Conservation (phyloP, 2,797 vertebrate species). For the Chiloscyllium punctatum region DNA sequence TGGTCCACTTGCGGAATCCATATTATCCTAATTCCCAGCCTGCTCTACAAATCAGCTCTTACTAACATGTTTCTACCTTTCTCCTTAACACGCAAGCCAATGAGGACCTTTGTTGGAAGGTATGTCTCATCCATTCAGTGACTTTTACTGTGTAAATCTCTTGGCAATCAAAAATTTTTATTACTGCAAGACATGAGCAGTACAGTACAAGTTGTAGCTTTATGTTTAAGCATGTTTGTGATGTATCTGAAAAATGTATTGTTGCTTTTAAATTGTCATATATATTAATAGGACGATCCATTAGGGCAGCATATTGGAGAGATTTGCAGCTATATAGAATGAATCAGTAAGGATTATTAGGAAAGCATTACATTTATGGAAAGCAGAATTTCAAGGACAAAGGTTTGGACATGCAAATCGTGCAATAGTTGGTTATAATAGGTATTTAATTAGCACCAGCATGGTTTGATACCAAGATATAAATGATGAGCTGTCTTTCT, state of each 20-base stretch:
- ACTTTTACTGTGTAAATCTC: neutral
- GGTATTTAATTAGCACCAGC: neutral
- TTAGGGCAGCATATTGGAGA: neutral
- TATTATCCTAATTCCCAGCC: neutral
- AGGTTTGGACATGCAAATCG: neutral
- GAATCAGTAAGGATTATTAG: neutral
- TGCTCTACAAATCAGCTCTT: slow-evolving; percentile 41
- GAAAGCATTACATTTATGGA: neutral
- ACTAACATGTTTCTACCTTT: slow-evolving; percentile 82
- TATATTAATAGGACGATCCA: neutral
- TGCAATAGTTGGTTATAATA: neutral
- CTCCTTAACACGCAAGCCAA: slow-evolving; percentile 76
- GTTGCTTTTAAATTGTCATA: slow-evolving; percentile 2
- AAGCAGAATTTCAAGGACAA: neutral
- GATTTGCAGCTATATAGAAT: neutral
- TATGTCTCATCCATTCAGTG: slow-evolving; percentile 50
- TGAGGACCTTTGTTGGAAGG: slow-evolving; percentile 94
- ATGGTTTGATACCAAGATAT: neutral
- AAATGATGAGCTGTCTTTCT: slow-evolving; percentile 6
- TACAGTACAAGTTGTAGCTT: neutral
- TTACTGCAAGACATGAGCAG: neutral
- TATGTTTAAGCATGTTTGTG: neutral
- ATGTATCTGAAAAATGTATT: neutral
- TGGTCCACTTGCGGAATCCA: neutral
- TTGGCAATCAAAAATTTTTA: neutral